Conservation (phyloP, 2,797 vertebrate genomes). For the Hirundo rustica region DNA sequence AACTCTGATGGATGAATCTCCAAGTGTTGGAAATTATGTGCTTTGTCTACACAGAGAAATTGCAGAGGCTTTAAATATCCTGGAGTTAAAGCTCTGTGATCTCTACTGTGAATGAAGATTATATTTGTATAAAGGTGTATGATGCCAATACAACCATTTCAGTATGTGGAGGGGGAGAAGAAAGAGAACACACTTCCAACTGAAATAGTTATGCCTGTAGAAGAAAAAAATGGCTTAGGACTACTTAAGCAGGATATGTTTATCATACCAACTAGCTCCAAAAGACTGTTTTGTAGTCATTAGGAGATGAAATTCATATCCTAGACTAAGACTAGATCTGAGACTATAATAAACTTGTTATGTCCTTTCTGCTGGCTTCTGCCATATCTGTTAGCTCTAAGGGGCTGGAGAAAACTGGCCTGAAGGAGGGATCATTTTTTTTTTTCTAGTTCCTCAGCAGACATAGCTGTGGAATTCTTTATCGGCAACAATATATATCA, state of each 20-base stretch:
- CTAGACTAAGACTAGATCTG: background rate
- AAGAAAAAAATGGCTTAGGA: background rate
- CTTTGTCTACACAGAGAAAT: slow-evolving; percentile 21
- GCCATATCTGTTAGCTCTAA: background rate
- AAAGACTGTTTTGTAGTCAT: background rate
- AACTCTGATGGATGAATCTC: background rate
- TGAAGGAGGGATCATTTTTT: background rate
- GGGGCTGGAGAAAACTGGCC: background rate
- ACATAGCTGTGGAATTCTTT: background rate
- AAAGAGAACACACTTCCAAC: background rate
- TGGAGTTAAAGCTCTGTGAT: slow-evolving; percentile 14
- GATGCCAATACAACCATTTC: background rate
- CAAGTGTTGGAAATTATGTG: slow-evolving; percentile 8
- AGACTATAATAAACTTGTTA: background rate
- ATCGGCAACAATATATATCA: background rate
- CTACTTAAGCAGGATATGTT: background rate
- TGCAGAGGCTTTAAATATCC: slow-evolving; percentile 39
- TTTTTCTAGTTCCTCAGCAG: background rate
- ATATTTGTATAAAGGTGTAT: background rate
- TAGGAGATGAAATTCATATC: background rate
- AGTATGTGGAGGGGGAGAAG: rapidly evolving
- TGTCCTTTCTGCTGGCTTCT: background rate
- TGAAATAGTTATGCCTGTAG: background rate
- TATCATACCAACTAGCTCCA: background rate
- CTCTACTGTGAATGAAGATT: slow-evolving; percentile 29